Base-by-base conservation (phyloP, 2,797 vertebrate genomes). In the Enteromius viviparus region DNA sequence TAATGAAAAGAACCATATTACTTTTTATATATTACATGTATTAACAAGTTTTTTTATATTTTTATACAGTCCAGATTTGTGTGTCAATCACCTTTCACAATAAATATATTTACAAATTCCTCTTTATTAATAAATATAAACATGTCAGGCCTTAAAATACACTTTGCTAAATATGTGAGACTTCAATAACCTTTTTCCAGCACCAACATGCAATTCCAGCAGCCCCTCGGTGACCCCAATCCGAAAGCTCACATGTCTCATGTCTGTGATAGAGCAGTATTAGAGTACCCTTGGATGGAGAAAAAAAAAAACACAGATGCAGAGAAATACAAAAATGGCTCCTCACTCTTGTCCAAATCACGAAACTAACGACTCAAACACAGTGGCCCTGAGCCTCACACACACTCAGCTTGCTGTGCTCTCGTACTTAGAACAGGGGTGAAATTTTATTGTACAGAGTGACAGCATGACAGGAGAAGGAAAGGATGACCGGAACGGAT, bases 401-500 rank as follows among this genome's bases (percentile, higher is more conserved):
- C 55, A 64, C n/a, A 40, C 58, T 75, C 75, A 62, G 78, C 23
- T 51, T 55, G 32, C 65, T 53, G 42, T 65, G 21, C 80, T 26
- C 42, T 49, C 42, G 12, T n/a, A 53, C 80, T 37, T 51, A 29
- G 9, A 65, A 51, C 12, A 32, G 69, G 80, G 55, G 69, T 72
- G 32, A 75, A 40, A 66, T 65, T 82, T 75, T 2, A 53, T 75
- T 53, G 80, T 75, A 64, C 19, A 23, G 68, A 74, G 69, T 17
- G 58, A 75, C 45, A 9, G 70, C 58, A 10, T 75, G 32, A 42
- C 80, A 37, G 29, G 21, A 64, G 42, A 81, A 64, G 42, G 65
- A 49, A 53, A 34, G 42, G 32, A 75, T 21, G 70, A 82, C 58
- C n/a, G n/a, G 70, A 65, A 40, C n/a, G 1, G 80, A 82, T 75